Base-by-base conservation (phyloP, 2,797 vertebrate genomes). In the Tinamus major region DNA sequence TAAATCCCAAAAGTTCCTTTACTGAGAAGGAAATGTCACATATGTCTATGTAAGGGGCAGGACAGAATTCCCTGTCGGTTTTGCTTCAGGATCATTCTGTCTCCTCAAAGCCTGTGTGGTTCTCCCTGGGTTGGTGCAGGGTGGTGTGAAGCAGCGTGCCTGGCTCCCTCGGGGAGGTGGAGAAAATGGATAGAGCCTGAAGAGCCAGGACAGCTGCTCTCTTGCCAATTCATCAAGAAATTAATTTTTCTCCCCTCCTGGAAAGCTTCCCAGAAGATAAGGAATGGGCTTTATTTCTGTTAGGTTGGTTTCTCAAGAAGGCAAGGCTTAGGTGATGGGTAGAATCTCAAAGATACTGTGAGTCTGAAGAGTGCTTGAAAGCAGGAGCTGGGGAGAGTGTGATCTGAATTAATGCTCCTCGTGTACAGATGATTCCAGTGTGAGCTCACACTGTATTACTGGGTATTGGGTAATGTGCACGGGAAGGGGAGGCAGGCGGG, bases 361-460 rank as follows among this genome's bases (percentile, higher is more conserved):
- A 81, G 35, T 48, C 16, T 72, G 42, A 68, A 78, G 7, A 39
- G 81, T 86, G 77, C 55, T 88, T 93, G 67, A 88, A 84, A 74
- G 76, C 9, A 51, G 74, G 65, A 42, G 14, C n/a, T 88, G 70
- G 37, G 44, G 67, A 46, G 44, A 41, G 42, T 10, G 29, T 78
- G 35, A 59, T 49, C 74, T 81, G 82, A 77, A 84, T 91, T 91
- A 70, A 71, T 82, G 61, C 14, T 71, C 39, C 56, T 90, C 18
- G 84, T 0, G 5, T 88, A 46, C 83, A 79, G 88, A 91, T 94
- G 48, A 72, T 92, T 90, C 48, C 64, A 86, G 31, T 74, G 21
- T 96, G 85, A 96, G 63, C 83, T 95, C 96, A 95, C 87, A 39
- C 39, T 79, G 53, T 84, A 77, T 95, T 94, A 84, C 90, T 84